Evolutionary conservation across 2,113 vertebrate species (phyloP).

Genomic region (Gallinago media): DNA sequence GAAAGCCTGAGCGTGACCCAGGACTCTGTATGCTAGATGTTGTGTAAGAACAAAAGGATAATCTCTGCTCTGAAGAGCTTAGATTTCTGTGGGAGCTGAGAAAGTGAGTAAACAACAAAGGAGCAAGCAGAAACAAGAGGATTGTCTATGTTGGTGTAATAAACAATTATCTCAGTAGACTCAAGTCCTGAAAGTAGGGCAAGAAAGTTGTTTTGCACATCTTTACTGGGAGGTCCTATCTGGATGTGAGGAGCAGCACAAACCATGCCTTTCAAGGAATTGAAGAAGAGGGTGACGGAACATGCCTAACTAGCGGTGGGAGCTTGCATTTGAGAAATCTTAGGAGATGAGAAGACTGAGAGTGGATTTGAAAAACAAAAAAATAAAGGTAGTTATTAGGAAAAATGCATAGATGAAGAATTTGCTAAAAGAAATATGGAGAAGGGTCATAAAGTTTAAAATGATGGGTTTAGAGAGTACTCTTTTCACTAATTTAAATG

Average conservation of each 20-base stretch:
- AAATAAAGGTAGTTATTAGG: neutral
- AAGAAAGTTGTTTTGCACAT: neutral
- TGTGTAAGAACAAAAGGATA: neutral
- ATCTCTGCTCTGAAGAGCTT: neutral
- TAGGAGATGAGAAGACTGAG: neutral
- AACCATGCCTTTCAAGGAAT: neutral
- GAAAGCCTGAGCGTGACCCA: neutral
- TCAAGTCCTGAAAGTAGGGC: neutral
- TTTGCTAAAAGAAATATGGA: neutral
- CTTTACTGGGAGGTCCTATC: neutral
- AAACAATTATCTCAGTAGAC: neutral
- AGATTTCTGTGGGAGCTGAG: neutral
- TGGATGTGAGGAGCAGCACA: neutral
- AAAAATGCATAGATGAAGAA: neutral
- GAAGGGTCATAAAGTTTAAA: neutral
- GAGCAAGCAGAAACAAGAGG: neutral
- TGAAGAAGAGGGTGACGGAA: neutral
- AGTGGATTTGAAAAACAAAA: neutral
- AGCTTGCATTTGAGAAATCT: neutral
- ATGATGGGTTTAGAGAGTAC: neutral
- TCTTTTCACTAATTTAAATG: neutral
- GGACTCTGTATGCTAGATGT: neutral
- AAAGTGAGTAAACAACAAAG: neutral
- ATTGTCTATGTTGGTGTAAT: neutral
- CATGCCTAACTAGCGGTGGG: accelerated